These are phyloP conservation scores for Tetranychus cinnabarinus DNA, from an alignment of 1,140 invertebrate genomes.

Conservation along the genomic window DNA sequence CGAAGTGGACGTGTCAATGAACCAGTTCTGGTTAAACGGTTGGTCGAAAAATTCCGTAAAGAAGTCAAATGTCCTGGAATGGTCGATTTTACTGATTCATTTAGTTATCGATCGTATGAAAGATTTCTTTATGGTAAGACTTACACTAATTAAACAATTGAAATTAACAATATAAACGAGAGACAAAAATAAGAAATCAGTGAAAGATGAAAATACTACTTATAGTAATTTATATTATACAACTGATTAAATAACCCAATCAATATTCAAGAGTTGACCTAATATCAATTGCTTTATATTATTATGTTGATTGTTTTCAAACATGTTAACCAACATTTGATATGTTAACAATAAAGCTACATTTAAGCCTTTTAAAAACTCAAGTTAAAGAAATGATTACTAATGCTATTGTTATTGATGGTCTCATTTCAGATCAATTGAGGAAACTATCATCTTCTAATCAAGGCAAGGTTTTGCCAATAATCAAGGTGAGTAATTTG, in stretches of 20 bases:
- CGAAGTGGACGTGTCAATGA: conserved; percentile 67
- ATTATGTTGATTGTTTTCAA: not conserved
- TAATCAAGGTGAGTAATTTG: conserved; percentile 1
- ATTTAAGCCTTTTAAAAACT: not conserved
- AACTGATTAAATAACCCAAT: not conserved
- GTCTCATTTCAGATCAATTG: conserved; percentile 11
- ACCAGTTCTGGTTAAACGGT: conserved; percentile 58
- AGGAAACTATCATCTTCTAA: conserved; percentile 13
- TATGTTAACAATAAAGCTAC: not conserved
- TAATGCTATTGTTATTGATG: not conserved
- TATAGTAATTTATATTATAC: not conserved
- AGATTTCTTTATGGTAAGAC: conserved; percentile 55
- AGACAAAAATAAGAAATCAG: too few species aligned
- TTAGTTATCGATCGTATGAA: conserved; percentile 63
- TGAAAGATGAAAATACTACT: not conserved
- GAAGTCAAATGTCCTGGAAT: conserved; percentile 43
- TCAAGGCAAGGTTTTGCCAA: conserved; percentile 11
- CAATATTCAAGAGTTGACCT: not conserved
- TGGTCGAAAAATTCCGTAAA: conserved; percentile 50
- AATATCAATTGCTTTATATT: not conserved
- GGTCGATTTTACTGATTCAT: conserved; percentile 40
- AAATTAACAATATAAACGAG: not conserved
- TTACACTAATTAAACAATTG: not conserved
- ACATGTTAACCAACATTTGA: not conserved
- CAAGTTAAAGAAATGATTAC: not conserved